These are phyloP conservation scores for Pangasianodon gigas DNA, from an alignment of 2,113 vertebrate species.

Conservation along the genomic window DNA sequence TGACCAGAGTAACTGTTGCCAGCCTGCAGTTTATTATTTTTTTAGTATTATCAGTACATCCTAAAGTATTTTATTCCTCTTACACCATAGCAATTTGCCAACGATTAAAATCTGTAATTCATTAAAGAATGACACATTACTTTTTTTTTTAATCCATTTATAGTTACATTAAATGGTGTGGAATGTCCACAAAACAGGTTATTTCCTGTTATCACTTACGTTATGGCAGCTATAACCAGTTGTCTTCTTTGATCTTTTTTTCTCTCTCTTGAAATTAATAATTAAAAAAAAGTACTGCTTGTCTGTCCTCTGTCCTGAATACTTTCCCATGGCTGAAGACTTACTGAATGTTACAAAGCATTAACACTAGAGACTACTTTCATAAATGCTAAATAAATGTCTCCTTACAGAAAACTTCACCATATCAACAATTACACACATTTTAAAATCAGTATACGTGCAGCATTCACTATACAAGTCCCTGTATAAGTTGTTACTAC, in stretches of 20 bases:
- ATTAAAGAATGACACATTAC: not conserved
- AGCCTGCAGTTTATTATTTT: not conserved
- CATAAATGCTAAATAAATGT: not conserved
- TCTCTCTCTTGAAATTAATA: not conserved
- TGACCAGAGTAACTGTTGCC: not conserved
- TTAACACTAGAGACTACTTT: not conserved
- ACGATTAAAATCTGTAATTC: not conserved
- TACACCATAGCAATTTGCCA: not conserved
- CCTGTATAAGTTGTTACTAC: not conserved
- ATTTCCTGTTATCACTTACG: not conserved
- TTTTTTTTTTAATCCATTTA: not conserved
- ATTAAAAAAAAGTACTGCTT: not conserved
- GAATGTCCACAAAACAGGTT: not conserved
- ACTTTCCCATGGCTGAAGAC: too few relatives aligned
- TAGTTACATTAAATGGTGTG: not conserved
- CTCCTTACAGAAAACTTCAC: not conserved
- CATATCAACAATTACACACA: not conserved
- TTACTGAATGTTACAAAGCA: too few relatives aligned
- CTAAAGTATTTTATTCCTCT: not conserved
- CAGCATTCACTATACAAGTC: not conserved
- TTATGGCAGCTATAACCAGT: not conserved
- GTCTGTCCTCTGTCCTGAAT: not conserved
- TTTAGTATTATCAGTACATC: not conserved
- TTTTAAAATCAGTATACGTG: too few relatives aligned
- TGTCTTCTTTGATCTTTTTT: not conserved